Conservation (phyloP, 2,113 vertebrate genomes). For the Dryoscopus gambensis region DNA sequence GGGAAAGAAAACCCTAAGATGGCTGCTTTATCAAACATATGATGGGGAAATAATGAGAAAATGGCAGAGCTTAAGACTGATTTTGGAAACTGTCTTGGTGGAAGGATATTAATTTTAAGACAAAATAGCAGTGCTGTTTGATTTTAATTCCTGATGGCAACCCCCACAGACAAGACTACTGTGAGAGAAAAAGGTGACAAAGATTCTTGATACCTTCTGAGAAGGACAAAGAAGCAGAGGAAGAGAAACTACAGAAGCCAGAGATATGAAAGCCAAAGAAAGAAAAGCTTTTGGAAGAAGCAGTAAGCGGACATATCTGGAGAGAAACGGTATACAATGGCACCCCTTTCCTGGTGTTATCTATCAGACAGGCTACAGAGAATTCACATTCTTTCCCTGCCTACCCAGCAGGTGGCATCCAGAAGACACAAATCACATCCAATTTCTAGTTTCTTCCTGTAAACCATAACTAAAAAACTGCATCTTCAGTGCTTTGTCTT, state of each 20-base stretch:
- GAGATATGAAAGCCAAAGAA: neutral
- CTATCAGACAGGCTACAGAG: neutral
- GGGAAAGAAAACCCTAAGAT: neutral
- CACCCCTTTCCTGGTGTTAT: fast-evolving
- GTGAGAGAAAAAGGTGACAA: neutral
- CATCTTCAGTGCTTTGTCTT: neutral
- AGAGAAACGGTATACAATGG: fast-evolving
- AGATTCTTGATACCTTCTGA: neutral
- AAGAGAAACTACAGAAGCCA: neutral
- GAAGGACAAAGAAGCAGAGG: neutral
- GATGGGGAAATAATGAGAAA: neutral
- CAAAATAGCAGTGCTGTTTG: neutral
- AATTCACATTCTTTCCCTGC: neutral
- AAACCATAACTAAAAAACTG: neutral
- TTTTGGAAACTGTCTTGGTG: neutral
- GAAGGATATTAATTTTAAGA: neutral
- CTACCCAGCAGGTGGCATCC: neutral
- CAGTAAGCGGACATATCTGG: fast-evolving
- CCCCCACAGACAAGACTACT: neutral
- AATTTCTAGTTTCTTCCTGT: neutral
- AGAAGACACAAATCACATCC: neutral
- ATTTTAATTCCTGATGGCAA: neutral
- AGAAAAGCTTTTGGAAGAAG: neutral
- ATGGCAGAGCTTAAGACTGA: fast-evolving
- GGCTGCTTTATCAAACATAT: neutral